A percentile compares a stretch with the other conserved stretches of the same genome.
phyloP scores from a whole-genome alignment of 2,797 vertebrate genomes.

The Sarcoramphus papa region DNA sequence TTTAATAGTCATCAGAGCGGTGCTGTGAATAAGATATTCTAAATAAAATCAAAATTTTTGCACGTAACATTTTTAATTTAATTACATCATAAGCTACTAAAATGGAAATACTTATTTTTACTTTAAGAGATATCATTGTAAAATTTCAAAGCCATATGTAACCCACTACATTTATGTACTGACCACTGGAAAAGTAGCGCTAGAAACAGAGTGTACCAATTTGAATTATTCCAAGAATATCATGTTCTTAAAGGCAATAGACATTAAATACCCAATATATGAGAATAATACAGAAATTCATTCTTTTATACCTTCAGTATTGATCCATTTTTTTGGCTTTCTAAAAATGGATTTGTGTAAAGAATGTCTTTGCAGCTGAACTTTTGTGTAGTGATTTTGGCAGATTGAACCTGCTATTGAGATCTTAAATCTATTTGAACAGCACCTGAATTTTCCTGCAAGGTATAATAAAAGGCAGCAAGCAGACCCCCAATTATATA shows the following conservation, averaged over 20 bases:
- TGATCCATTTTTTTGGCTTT: neutral
- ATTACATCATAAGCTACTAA: neutral
- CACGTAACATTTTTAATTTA: neutral
- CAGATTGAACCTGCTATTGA: neutral
- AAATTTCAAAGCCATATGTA: neutral
- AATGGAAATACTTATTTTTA: constrained; percentile 9
- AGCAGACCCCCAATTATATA: neutral
- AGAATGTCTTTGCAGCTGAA: neutral
- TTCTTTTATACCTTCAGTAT: neutral
- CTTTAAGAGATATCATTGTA: neutral
- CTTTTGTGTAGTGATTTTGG: neutral
- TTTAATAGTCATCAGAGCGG: neutral
- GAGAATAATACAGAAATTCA: neutral
- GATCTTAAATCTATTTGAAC: neutral
- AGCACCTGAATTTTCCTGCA: neutral
- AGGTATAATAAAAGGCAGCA: neutral
- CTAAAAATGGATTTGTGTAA: neutral
- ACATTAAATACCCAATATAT: neutral
- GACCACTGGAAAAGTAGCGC: neutral
- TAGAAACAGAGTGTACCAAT: neutral
- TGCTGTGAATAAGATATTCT: neutral
- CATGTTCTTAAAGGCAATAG: neutral
- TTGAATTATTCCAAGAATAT: neutral
- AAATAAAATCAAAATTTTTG: neutral
- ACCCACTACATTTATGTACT: neutral